Base-by-base conservation (phyloP, 2,888 invertebrate genomes). In the Diplolepis rosae region DNA sequence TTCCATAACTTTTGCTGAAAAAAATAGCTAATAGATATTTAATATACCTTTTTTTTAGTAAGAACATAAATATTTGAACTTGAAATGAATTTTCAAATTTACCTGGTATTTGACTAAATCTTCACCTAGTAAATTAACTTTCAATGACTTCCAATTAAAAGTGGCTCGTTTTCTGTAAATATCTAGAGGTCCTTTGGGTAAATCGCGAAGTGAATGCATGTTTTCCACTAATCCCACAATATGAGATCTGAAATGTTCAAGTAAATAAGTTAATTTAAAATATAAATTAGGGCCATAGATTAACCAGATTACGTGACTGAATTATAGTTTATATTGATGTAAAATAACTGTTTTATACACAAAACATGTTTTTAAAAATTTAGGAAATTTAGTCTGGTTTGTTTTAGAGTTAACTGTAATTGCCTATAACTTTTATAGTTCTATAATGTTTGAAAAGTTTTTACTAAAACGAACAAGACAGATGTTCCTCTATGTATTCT, bases 111-210 rank as follows among this genome's bases (percentile, higher is more conserved):
- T 91, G 35, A 97, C 88, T 74, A 92, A 90, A 65, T 95, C 93
- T 83, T 94, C 93, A 77, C 94, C 95, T 86, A 96, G 96, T 73
- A 97, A 90, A 68, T 95, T 92, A 51, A 95, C 85, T 85, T 94
- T 94, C 88, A 98, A 91, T 75, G 92, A 91, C 89, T 96, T 96
- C 96, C 97, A 97, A 86, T 96, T 92, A 83, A 98, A 97, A 15
- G 93, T 93, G 1, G 96, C 94, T 77, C 91, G 92, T 79, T 93
- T 93, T 79, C 98, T 92, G 87, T 95, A 97, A 0, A 83, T 89
- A 85, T 95, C 95, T 77, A 98, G 89, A 6, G 97, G 96, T 71
- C 96, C 95, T 56, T 90, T 91, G 18, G 94, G 93, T 72, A 94
- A 89, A 87, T 94, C 93, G 61, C 92, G 92, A 80, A 94, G 90